Evolutionary conservation across 2,888 invertebrate species (phyloP).

Genomic region (Nasonia oneida): DNA sequence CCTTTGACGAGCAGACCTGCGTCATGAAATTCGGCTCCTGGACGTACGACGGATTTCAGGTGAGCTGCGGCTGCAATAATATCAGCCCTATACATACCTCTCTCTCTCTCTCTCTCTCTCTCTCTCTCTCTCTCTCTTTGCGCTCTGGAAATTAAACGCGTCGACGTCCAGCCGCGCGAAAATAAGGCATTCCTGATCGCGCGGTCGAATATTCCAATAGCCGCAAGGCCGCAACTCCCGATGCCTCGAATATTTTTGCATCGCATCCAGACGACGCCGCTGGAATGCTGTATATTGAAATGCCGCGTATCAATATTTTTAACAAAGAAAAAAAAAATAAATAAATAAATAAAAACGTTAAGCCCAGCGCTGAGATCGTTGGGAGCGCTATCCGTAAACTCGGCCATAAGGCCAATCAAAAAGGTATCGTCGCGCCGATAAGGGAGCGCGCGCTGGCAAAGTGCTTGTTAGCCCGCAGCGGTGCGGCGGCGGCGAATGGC

Average conservation of each 20-base stretch:
- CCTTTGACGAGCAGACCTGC: slow-evolving; percentile 92
- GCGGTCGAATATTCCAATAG: slow-evolving; percentile 39
- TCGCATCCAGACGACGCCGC: neutral
- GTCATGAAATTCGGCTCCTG: slow-evolving; percentile 93
- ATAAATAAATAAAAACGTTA: neutral
- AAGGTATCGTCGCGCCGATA: slow-evolving; percentile 16
- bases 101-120: neutral
- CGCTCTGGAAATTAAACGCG: no score
- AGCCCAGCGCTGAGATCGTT: neutral
- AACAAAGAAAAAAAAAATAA: no score
- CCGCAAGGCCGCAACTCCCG: neutral
- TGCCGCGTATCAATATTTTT: no score
- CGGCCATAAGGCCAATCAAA: slow-evolving; percentile 24
- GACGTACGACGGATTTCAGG: slow-evolving; percentile 93
- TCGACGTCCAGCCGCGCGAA: no score
- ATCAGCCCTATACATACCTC: neutral
- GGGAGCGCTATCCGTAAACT: neutral
- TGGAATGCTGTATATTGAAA: neutral
- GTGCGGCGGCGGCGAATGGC: neutral
- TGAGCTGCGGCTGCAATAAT: slow-evolving; percentile 68
- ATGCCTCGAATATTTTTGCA: neutral
- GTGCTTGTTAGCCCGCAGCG: slow-evolving; percentile 14
- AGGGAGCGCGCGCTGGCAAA: slow-evolving; percentile 4
- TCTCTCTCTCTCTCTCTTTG: no score
- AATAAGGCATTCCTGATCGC: neutral